phyloP scores from a whole-genome alignment of 2,797 vertebrate genomes.

The Cetoscarus ocellatus region DNA sequence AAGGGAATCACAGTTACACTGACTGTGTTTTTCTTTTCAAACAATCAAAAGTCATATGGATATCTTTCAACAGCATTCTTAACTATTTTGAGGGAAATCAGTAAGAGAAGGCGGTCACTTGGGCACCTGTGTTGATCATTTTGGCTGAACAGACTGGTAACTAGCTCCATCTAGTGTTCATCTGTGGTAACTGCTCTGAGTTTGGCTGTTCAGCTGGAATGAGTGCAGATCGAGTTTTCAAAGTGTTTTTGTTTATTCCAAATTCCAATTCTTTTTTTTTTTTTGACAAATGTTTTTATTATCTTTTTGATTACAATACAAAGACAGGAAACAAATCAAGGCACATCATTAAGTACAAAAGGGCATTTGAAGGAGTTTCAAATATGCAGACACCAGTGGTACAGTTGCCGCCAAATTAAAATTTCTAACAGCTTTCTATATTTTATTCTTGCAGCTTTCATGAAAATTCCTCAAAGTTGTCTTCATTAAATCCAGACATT shows the following conservation, averaged over 20 bases:
- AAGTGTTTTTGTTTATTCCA: neutral
- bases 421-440: too few species aligned
- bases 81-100: neutral
- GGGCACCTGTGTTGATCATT: neutral
- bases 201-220: neutral
- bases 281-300: too few species aligned
- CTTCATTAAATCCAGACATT: too few species aligned
- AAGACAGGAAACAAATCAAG: too few species aligned
- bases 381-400: too few species aligned
- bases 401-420: too few species aligned
- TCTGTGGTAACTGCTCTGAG: conserved; percentile 13
- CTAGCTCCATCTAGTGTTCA: conserved; percentile 72
- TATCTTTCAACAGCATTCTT: neutral
- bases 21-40: neutral
- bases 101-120: too few species aligned
- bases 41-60: conserved; percentile 26
- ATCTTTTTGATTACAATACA: too few species aligned
- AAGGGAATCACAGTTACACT: neutral
- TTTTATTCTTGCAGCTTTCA: too few species aligned
- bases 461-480: too few species aligned
- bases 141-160: neutral
- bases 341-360: too few species aligned
- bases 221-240: neutral
- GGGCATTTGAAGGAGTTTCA: too few species aligned
- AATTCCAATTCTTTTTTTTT: neutral